Evolutionary conservation across 2,888 invertebrate species (phyloP).

Genomic region (Phorcus lineatus): DNA sequence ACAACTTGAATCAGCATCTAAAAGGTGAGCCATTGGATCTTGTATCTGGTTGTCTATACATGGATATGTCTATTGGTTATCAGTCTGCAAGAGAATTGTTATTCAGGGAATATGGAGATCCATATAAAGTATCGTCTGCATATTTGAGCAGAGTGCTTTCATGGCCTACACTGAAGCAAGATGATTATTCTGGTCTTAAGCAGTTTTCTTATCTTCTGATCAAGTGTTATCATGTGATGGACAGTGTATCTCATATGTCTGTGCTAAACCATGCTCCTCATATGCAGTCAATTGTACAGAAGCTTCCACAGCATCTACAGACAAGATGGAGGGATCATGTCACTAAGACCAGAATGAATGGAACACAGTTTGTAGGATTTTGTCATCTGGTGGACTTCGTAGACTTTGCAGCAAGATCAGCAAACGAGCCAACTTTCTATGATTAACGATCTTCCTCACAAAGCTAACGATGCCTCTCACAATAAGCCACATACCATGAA

Average conservation of each 20-base stretch:
- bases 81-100: too few relatives aligned
- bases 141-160: too few relatives aligned
- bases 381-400: background rate
- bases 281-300: background rate
- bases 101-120: too few relatives aligned
- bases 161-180: too few relatives aligned
- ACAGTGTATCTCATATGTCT: background rate
- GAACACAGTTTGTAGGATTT: background rate
- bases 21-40: background rate
- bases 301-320: constrained; percentile 1
- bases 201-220: too few relatives aligned
- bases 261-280: background rate
- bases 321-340: background rate
- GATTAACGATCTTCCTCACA: too few relatives aligned
- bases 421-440: background rate
- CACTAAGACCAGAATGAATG: background rate
- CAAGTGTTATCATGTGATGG: too few relatives aligned
- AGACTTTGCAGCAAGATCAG: background rate
- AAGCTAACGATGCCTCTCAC: too few relatives aligned
- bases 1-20: background rate
- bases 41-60: background rate
- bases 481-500: too few relatives aligned
- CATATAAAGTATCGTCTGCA: too few relatives aligned
- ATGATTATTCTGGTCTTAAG: too few relatives aligned
- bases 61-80: too few relatives aligned